phyloP scores from a whole-genome alignment of 1,140 invertebrate genomes.

The Hestina assimilis region DNA sequence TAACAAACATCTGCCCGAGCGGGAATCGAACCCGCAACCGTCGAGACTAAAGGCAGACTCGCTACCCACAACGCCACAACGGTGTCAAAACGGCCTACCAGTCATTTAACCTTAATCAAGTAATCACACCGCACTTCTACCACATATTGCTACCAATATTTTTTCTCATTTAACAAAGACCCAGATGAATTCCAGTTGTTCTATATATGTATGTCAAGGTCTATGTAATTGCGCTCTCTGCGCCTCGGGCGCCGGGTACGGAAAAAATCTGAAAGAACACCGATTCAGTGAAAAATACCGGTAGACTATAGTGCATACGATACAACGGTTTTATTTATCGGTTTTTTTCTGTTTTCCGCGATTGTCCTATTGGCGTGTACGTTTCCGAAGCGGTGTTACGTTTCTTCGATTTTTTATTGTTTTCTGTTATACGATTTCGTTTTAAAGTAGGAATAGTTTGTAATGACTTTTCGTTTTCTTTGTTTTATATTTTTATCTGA shows the following conservation, averaged over 20 bases:
- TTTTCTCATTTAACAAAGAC: slow-evolving; percentile 2
- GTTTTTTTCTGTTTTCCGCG: neutral
- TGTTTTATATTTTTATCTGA: neutral
- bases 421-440: neutral
- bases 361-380: slow-evolving; percentile 5
- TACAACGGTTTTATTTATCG: slow-evolving; percentile 4
- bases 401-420: neutral
- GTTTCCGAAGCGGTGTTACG: neutral
- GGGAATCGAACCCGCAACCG: too few species aligned
- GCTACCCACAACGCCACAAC: too few species aligned
- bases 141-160: neutral
- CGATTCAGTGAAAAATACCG: neutral
- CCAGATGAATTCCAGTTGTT: slow-evolving; percentile 2
- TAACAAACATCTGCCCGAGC: too few species aligned
- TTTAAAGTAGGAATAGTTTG: neutral
- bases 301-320: neutral
- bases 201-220: slow-evolving; percentile 13
- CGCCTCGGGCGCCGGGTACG: slow-evolving; percentile 5
- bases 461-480: neutral
- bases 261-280: slow-evolving; percentile 5
- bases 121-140: neutral
- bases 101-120: too few species aligned
- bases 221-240: slow-evolving; percentile 8
- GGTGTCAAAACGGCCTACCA: too few species aligned
- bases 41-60: too few species aligned